These are phyloP conservation scores for Hybognathus amarus DNA, from an alignment of 2,797 vertebrate species.

Conservation along the genomic window DNA sequence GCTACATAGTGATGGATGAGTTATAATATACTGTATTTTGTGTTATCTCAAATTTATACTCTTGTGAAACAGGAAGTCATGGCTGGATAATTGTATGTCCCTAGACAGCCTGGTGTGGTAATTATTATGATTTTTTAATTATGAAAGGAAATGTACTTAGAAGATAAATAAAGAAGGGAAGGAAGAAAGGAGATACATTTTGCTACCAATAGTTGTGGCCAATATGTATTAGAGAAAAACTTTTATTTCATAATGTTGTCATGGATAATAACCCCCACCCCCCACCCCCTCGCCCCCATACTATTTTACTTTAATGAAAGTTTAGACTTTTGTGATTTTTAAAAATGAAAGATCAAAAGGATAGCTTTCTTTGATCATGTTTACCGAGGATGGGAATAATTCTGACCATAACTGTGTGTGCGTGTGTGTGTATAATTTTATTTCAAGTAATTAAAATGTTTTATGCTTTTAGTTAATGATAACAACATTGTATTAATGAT, in stretches of 20 bases:
- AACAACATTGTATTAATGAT: no score
- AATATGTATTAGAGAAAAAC: neutral
- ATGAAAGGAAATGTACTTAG: neutral
- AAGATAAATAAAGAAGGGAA: no score
- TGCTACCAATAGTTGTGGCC: neutral
- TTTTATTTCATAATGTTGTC: neutral
- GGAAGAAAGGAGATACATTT: no score
- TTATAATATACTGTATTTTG: neutral
- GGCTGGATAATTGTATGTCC: neutral
- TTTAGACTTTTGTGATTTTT: neutral
- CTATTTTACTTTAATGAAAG: neutral
- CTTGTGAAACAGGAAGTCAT: neutral
- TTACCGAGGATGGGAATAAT: no score
- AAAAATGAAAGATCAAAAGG: no score
- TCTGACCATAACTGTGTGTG: no score
- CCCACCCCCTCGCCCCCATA: no score
- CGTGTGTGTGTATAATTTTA: no score
- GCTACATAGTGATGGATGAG: neutral
- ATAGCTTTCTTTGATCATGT: no score
- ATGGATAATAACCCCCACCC: no score
- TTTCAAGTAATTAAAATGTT: no score
- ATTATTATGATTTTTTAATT: neutral
- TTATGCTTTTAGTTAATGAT: no score
- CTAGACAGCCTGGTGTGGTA: neutral
- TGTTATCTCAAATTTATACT: neutral